Base-by-base conservation (phyloP, 2,113 vertebrate species). In the Leucoraja erinaceus region DNA sequence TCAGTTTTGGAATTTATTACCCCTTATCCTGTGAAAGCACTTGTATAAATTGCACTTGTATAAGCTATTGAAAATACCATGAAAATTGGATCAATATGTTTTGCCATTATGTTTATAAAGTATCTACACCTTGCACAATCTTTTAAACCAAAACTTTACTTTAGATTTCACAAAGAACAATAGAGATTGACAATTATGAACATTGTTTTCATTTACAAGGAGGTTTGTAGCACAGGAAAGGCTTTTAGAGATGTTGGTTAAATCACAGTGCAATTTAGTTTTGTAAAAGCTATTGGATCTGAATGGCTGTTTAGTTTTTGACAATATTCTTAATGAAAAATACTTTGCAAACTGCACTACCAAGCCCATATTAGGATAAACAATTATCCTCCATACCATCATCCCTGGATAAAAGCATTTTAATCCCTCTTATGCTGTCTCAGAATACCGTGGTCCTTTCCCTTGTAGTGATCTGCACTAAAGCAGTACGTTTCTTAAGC, bases 401-500 rank as follows among this genome's bases (percentile, higher is more conserved):
- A 54, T 14, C 66, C 68, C 90, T 74, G 66, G 90, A 28, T 54
- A 91, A 91, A 68, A 91, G 66, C 68, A 70, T 91, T 54, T 72
- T 47, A 72, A 72, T 91, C 20, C 54, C 81, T 83, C 20, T 16
- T 84, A 59, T 47, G 81, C 66, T 74, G 68, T 91, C 88, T 91
- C 90, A 54, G 25, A 91, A 91, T 54, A 25, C 90, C 90, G 25
- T 91, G 31, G 90, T 72, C 63, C 90, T 91, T 70, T 54, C 68
- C 90, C 33, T 91, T 28, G 10, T 91, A 22, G 33, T 54, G 90
- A 91, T 91, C 68, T 91, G 90, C 66, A 91, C 68, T 72, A 91
- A 91, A 91, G 63, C 90, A 91, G 90, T 72, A 88, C 59, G 59
- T 88, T 91, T 72, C 38, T 91, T 91, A 91, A 91, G 66, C 90